Evolutionary conservation across 2,797 vertebrate species (phyloP), one percentile per base, ranked within the genome.

Genomic region (Bradypodion ventrale): DNA sequence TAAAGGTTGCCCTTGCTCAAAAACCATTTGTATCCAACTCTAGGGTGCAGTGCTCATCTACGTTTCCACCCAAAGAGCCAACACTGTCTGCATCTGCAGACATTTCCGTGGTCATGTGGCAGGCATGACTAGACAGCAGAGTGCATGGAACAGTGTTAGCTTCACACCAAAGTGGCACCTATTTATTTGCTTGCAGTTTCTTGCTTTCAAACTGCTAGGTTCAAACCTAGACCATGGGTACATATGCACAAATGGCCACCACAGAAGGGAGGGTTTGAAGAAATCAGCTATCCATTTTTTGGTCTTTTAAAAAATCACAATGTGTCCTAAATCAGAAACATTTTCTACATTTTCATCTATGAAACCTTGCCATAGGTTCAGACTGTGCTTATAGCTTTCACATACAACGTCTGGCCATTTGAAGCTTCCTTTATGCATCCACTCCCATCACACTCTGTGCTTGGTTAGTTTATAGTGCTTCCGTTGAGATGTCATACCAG

Each of bases 331-430:
- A 86, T 73, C 52, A 85, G 37, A 40, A 72, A 76, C 75, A 16
- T 7, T 32, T 87, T 90, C 84, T 78, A 42, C 80, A 21, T 87
- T 29, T 86, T 70, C 25, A 25, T 84, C 59, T 68, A 85, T 89
- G 85, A 78, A 73, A 62, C 10, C 46, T 73, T 68, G 69, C 40
- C 49, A 60, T 60, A 12, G 32, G 27, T 29, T 72, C 29, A 73
- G 6, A 25, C 29, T 32, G 60, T 19, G 19, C n/a, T 13, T 65
- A 40, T 40, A 81, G 29, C 35, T 10, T 23, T n/a, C 73, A 77
- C 27, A 62, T 69, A 3, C 40, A 0, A 37, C 49, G 44, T 7
- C 79, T 37, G 44, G 9, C 59, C 56, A 70, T 16, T 62, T 37
- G 35, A 76, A 69, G 52, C 84, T 76, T 75, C 35, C 29, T 40